Evolutionary conservation across 2,888 invertebrate species (phyloP), one percentile per base, ranked within the genome.

Genomic region (Oligia strigilis): DNA sequence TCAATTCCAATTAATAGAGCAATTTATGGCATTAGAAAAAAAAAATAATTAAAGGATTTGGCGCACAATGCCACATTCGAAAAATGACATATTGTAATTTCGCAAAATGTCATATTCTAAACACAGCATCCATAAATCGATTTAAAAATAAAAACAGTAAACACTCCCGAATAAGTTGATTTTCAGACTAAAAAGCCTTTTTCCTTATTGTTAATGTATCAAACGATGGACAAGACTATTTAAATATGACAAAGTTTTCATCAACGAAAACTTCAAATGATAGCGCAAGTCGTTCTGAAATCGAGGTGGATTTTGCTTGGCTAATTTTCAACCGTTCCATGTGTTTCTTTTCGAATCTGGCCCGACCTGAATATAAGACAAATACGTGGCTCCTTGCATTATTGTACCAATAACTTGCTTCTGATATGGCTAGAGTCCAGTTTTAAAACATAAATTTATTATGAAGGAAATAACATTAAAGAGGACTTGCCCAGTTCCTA

Each of bases 291-390:
- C 29, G 14, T 64, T 71, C n/a, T 40, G 11, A 66, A 83, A 40
- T 81, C 40, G 58, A 74, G 40, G 6, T n/a, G 19, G 23, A 82
- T 72, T 64, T 46, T 43, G 52, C 66, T 82, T 58, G 40, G 66
- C 66, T 74, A 74, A 81, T 84, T 81, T 71, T 77, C 58, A 46
- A 72, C 1, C 14, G 17, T 14, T n/a, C 58, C 73, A 74, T 66
- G 14, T 81, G 66, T 62, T 81, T 49, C 62, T 46, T 19, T 77
- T 77, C 52, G 14, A 43, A 75, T 17, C 75, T 55, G 36, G 73
- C 43, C 29, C 40, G 71, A n/a, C 66, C 73, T 77, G 58, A 55
- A 74, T 58, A 67, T n/a, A 72, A 62, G 14, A 74, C 13, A 5
- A 49, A 58, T 11, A 60, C n/a, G n/a, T 60, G n/a, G n/a, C 11